Conservation (phyloP, 2,797 vertebrate species). For the Picus viridis region DNA sequence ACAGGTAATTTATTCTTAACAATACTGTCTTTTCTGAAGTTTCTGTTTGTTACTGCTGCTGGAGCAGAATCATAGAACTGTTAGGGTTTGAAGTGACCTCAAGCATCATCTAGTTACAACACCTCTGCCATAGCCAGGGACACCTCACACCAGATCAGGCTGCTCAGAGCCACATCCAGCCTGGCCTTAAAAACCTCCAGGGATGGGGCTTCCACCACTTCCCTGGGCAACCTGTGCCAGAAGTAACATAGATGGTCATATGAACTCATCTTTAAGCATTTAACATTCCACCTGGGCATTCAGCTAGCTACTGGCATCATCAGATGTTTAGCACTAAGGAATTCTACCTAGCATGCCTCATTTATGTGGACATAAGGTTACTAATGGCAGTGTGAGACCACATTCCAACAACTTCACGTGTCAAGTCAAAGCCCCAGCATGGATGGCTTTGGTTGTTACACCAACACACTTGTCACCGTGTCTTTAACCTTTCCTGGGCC, state of each 20-base stretch:
- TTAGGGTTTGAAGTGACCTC: too few relatives aligned
- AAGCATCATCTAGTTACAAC: too few relatives aligned
- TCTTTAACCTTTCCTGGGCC: neutral
- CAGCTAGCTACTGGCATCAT: neutral
- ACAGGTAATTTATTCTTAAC: neutral
- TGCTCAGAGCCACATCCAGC: too few relatives aligned
- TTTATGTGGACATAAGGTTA: neutral
- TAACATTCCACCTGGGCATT: neutral
- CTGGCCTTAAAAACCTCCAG: too few relatives aligned
- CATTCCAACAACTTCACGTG: neutral
- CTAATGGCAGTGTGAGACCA: neutral
- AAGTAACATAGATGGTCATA: neutral
- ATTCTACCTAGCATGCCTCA: neutral
- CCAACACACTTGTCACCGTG: neutral
- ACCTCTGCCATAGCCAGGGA: too few relatives aligned
- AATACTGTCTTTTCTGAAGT: neutral
- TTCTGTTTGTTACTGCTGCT: neutral
- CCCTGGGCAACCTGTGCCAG: too few relatives aligned
- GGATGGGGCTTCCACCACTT: too few relatives aligned
- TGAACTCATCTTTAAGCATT: neutral
- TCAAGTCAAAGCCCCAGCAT: neutral
- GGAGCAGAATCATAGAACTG: neutral
- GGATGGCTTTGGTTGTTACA: neutral
- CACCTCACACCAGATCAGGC: too few relatives aligned
- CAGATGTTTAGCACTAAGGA: neutral